Percentiles rank a stretch among this genome's conserved stretches.
These are phyloP conservation scores for Ruditapes philippinarum DNA, from an alignment of 1,140 invertebrate species.

Conservation along the genomic window DNA sequence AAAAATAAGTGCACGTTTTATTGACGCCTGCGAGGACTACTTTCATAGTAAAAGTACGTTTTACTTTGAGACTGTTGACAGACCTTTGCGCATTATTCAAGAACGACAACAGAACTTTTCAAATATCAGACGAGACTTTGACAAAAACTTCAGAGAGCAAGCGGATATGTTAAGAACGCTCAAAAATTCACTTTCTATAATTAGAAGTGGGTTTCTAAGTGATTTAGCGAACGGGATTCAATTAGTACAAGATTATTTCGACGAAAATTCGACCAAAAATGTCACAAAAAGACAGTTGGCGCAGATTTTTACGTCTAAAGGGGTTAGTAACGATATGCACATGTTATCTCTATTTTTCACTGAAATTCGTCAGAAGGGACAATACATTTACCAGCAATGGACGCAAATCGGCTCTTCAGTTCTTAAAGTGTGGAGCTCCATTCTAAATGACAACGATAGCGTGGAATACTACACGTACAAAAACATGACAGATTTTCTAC, in stretches of 20 bases:
- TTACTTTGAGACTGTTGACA: constrained; percentile 75
- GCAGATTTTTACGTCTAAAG: constrained; percentile 12
- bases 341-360: constrained; percentile 19
- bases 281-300: neutral
- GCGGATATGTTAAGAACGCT: neutral
- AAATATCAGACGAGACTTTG: constrained; percentile 58
- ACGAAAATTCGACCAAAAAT: neutral
- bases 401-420: constrained; percentile 45
- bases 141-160: neutral
- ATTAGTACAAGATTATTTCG: constrained; percentile 14
- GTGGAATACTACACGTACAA: constrained; percentile 76
- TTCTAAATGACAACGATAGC: constrained; percentile 75
- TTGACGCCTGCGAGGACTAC: constrained; percentile 17
- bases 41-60: constrained; percentile 76
- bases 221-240: neutral
- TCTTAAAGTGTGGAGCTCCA: constrained; percentile 71
- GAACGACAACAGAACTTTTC: constrained; percentile 65
- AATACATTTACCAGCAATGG: constrained; percentile 76
- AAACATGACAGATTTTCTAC: constrained; percentile 39
- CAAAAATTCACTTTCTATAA: neutral
- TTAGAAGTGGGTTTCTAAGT: neutral
- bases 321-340: neutral
- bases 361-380: constrained; percentile 65
- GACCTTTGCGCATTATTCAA: constrained; percentile 70
- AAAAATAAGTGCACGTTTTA: neutral